Evolutionary conservation across 2,888 invertebrate species (phyloP).

Genomic region (Ligdia adustata): DNA sequence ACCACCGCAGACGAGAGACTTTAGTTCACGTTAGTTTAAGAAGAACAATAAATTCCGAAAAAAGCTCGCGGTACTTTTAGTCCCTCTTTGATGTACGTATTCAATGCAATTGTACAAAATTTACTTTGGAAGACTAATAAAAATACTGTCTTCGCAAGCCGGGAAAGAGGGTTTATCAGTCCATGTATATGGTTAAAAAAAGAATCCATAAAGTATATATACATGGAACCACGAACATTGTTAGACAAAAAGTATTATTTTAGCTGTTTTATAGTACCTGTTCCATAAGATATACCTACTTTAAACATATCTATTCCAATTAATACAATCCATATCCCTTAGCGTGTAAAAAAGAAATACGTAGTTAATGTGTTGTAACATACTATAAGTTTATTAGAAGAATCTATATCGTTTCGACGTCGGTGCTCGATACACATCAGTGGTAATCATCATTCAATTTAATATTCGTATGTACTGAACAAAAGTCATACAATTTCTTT

Average conservation of each 20-base stretch:
- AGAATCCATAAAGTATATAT: too few relatives aligned
- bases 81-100: too few relatives aligned
- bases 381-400: slow-evolving; percentile 46
- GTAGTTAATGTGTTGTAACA: slow-evolving; percentile 75
- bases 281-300: slow-evolving; percentile 59
- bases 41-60: too few relatives aligned
- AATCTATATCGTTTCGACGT: slow-evolving; percentile 49
- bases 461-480: slow-evolving; percentile 41
- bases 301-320: slow-evolving; percentile 64
- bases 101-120: too few relatives aligned
- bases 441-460: slow-evolving; percentile 43
- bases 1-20: too few relatives aligned
- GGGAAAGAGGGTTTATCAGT: too few relatives aligned
- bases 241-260: slow-evolving; percentile 71
- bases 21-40: too few relatives aligned
- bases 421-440: slow-evolving; percentile 76
- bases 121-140: too few relatives aligned
- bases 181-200: too few relatives aligned
- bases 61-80: too few relatives aligned
- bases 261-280: slow-evolving; percentile 67
- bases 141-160: too few relatives aligned
- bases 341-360: slow-evolving; percentile 29
- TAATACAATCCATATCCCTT: slow-evolving; percentile 30
- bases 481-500: slow-evolving; percentile 53
- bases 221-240: slow-evolving; percentile 46